Conservation (phyloP, 2,888 invertebrate genomes). For the Alcis repandata region DNA sequence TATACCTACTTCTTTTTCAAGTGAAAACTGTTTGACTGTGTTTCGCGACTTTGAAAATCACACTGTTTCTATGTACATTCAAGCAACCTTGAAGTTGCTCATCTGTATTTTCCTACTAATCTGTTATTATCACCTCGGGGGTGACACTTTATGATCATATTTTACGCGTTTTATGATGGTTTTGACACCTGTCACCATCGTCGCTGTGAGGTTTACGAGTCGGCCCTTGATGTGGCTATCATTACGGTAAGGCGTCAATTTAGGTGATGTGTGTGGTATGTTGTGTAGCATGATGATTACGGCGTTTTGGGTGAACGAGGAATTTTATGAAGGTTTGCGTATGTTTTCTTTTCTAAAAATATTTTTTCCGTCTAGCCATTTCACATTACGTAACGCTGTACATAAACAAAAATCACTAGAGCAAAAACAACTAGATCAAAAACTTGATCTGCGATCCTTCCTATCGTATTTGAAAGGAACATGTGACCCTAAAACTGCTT, state of each 20-base stretch:
- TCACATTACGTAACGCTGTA: no score
- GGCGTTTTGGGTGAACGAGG: background rate
- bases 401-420: no score
- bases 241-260: constrained; percentile 19
- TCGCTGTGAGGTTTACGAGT: constrained; percentile 33
- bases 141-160: constrained; percentile 35
- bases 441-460: no score
- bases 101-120: constrained; percentile 10
- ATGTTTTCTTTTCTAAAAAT: background rate
- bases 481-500: no score
- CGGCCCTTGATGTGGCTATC: constrained; percentile 22
- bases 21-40: background rate
- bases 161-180: constrained; percentile 37
- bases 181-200: constrained; percentile 42
- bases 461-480: no score
- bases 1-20: no score
- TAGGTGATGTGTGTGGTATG: constrained; percentile 18
- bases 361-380: background rate
- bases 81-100: background rate
- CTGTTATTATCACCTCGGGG: constrained; percentile 9
- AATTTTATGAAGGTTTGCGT: background rate
- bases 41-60: background rate
- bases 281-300: constrained; percentile 5
- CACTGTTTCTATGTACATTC: no score
- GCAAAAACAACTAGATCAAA: no score